Conservation (phyloP, 2,113 vertebrate species). For the Rhabdornis inornatus region DNA sequence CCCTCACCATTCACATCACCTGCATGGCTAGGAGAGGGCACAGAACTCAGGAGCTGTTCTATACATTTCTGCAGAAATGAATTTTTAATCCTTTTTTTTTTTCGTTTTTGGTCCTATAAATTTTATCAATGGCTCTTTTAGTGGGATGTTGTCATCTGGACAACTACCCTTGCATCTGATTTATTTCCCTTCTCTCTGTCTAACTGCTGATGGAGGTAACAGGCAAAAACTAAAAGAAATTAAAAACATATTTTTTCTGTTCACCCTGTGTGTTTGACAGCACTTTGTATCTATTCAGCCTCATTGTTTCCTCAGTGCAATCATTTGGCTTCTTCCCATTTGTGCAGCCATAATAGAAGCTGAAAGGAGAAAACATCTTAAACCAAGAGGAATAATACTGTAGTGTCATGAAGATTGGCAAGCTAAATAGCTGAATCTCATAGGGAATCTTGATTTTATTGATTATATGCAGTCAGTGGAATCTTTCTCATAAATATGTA, state of each 20-base stretch:
- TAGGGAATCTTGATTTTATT: neutral
- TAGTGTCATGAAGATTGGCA: neutral
- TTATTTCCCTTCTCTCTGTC: neutral
- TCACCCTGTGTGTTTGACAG: slow-evolving; percentile 15
- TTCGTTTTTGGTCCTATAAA: neutral
- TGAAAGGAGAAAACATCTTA: slow-evolving; percentile 23
- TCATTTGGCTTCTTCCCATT: slow-evolving; percentile 30
- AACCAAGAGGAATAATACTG: slow-evolving; percentile 1
- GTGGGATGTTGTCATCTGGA: neutral
- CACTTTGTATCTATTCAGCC: neutral
- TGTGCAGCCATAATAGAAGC: neutral
- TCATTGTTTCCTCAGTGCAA: slow-evolving; percentile 17
- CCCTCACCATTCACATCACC: neutral
- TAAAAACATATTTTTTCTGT: slow-evolving; percentile 39
- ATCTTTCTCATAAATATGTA: slow-evolving; percentile 4
- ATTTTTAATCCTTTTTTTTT: neutral
- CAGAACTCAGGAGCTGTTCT: neutral
- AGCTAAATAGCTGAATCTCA: neutral
- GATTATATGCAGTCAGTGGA: neutral
- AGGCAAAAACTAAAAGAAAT: slow-evolving; percentile 37
- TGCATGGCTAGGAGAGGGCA: neutral
- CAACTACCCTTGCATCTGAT: neutral
- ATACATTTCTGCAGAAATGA: neutral
- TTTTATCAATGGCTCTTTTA: neutral
- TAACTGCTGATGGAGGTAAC: slow-evolving; percentile 7